Conservation (phyloP, 2,113 vertebrate species). For the Labeo rohita region DNA sequence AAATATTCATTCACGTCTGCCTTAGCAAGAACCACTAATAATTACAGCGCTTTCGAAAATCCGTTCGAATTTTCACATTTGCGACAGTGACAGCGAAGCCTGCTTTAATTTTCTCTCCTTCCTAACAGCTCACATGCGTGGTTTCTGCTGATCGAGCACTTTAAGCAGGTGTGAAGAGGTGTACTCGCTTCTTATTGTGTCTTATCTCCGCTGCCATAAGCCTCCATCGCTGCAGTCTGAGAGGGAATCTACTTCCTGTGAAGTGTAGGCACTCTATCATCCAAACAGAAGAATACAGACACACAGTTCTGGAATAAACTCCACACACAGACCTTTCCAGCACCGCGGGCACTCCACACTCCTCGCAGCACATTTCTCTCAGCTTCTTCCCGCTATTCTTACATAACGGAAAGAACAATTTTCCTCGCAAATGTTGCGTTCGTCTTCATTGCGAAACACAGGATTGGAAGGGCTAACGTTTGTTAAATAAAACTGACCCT, state of each 20-base stretch:
- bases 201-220: conserved; percentile 14
- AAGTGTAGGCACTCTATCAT: conserved; percentile 26
- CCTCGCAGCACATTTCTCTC: not conserved
- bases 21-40: not conserved
- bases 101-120: conserved; percentile 12
- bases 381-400: not conserved
- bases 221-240: conserved; percentile 6
- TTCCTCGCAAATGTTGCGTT: not conserved
- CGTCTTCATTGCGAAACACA: conserved; percentile 44
- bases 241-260: conserved; percentile 27
- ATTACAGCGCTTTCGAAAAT: not conserved
- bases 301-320: conserved; percentile 18
- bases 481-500: conserved; percentile 61
- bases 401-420: not conserved
- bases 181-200: conserved; percentile 23
- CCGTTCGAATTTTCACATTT: not conserved
- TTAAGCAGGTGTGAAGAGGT: conserved; percentile 20
- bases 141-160: conserved; percentile 12
- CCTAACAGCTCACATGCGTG: not conserved
- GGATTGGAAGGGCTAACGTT: conserved; percentile 50
- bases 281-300: conserved; percentile 6
- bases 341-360: not conserved
- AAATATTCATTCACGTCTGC: not conserved
- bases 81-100: not conserved
- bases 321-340: conserved; percentile 12